A percentile compares a stretch with the other conserved stretches of the same genome.
phyloP scores from a whole-genome alignment of 2,113 vertebrate genomes.

The Crocuta crocuta region DNA sequence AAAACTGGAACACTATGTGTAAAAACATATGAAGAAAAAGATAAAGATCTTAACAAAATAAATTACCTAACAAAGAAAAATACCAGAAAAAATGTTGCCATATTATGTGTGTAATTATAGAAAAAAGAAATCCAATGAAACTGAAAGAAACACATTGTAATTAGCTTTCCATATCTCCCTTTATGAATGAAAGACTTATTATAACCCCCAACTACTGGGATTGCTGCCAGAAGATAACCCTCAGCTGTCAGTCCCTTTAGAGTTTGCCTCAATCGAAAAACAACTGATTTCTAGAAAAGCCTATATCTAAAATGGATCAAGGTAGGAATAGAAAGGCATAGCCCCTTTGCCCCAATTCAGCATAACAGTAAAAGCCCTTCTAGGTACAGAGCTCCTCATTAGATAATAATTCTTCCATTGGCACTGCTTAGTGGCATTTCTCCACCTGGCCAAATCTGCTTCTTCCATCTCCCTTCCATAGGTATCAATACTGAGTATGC shows the following conservation, averaged over 20 bases:
- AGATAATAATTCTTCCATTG: background rate
- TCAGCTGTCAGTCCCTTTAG: background rate
- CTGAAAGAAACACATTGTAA: background rate
- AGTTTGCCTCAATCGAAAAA: background rate
- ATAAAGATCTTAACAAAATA: background rate
- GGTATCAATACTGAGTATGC: background rate
- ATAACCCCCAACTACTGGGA: background rate
- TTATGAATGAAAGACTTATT: background rate
- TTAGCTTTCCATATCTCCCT: background rate
- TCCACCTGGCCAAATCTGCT: background rate
- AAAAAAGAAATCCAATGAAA: background rate
- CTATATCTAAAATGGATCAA: background rate
- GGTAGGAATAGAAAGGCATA: background rate
- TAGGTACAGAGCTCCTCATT: background rate
- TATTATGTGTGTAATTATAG: background rate
- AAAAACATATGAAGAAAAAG: background rate
- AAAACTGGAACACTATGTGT: background rate
- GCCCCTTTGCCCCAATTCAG: background rate
- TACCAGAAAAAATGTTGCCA: background rate
- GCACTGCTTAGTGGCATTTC: background rate
- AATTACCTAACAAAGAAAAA: background rate
- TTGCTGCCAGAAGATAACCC: background rate
- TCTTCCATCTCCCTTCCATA: background rate
- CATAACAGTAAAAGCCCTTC: background rate
- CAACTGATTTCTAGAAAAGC: background rate